Conservation (phyloP, 1,140 invertebrate species). For the Elysia chlorotica region DNA sequence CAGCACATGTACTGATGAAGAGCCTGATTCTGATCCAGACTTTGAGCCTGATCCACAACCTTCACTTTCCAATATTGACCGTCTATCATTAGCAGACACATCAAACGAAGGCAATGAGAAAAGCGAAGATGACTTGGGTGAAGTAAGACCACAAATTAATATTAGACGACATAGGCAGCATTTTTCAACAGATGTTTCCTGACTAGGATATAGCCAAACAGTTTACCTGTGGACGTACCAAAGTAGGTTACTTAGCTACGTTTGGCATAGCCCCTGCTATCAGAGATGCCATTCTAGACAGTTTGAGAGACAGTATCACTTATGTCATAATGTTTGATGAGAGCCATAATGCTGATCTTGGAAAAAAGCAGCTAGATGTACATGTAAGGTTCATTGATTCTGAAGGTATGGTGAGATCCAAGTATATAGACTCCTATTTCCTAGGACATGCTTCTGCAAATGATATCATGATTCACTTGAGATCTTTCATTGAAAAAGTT, state of each 20-base stretch:
- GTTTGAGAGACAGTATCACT: not conserved
- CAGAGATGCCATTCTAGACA: not conserved
- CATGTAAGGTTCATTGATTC: conserved; percentile 22
- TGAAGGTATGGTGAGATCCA: not conserved
- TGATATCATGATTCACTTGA: not conserved
- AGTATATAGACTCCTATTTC: not conserved
- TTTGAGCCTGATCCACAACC: no score
- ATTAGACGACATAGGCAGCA: not conserved
- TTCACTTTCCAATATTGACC: no score
- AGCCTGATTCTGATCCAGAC: no score
- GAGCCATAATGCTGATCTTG: conserved; percentile 1
- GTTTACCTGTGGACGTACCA: conserved; percentile 23
- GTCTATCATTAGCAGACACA: no score
- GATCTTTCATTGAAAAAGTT: not conserved
- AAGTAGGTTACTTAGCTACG: conserved; percentile 23
- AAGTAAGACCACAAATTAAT: no score
- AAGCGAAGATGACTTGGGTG: no score
- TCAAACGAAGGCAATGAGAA: no score
- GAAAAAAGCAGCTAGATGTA: conserved; percentile 37
- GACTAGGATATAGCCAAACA: conserved; percentile 15
- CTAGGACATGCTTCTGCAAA: not conserved
- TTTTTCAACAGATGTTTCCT: conserved; percentile 27
- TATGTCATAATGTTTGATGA: conserved; percentile 34
- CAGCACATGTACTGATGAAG: no score
- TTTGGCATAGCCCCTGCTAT: conserved; percentile 34